Conservation (phyloP, 1,140 invertebrate species). For the Schlechtendalia chinensis region DNA sequence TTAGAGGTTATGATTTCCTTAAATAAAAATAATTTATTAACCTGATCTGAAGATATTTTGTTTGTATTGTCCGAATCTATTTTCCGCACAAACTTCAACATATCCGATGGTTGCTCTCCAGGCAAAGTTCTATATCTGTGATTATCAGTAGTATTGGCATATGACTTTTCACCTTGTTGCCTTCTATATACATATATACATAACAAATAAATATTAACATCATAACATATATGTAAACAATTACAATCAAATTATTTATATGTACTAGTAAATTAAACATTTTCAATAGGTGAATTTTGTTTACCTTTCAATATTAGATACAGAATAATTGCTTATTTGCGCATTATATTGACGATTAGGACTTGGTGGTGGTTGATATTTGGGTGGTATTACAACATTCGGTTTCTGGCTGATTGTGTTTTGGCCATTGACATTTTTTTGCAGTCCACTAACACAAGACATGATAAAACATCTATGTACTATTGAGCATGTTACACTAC, state of each 20-base stretch:
- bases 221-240: no score
- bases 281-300: background rate
- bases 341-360: conserved; percentile 43
- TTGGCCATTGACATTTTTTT: conserved; percentile 44
- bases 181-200: background rate
- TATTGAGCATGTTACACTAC: conserved; percentile 31
- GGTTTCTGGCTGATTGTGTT: conserved; percentile 31
- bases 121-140: conserved; percentile 39
- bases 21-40: conserved; percentile 15
- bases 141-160: conserved; percentile 30
- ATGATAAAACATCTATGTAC: conserved; percentile 46
- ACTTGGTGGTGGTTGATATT: conserved; percentile 48
- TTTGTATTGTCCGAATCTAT: conserved; percentile 53
- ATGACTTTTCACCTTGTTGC: conserved; percentile 39
- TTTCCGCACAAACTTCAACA: conserved; percentile 55
- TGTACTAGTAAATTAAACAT: no score
- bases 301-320: conserved; percentile 38
- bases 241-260: no score
- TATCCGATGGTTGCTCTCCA: conserved; percentile 51
- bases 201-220: no score
- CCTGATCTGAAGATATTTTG: conserved; percentile 54
- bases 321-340: background rate
- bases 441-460: conserved; percentile 47
- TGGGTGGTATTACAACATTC: conserved; percentile 42
- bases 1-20: background rate